These are phyloP conservation scores for Dicyrtoma fusca DNA, from an alignment of 2,888 invertebrate species.

Conservation along the genomic window DNA sequence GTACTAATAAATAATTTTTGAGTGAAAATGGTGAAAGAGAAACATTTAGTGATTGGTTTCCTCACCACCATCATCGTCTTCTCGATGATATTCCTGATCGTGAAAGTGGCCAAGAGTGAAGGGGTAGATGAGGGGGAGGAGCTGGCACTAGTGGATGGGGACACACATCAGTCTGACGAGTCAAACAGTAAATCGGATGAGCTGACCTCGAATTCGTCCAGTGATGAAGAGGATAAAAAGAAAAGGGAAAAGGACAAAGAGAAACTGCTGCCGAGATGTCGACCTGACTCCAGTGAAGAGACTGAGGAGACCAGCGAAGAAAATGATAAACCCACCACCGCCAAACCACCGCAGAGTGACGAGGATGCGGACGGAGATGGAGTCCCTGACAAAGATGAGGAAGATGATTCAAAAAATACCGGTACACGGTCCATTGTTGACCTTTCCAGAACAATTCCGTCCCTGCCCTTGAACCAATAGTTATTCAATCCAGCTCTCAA, in stretches of 20 bases:
- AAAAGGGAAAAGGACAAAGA: constrained; percentile 20
- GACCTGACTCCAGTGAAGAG: constrained; percentile 33
- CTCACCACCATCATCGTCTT: constrained; percentile 48
- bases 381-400: neutral
- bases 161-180: constrained; percentile 27
- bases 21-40: constrained; percentile 47
- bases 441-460: too few relatives aligned
- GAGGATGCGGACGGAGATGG: constrained; percentile 23
- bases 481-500: too few relatives aligned
- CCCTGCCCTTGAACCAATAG: too few relatives aligned
- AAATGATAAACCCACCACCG: constrained; percentile 3
- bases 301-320: constrained; percentile 28
- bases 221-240: constrained; percentile 33
- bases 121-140: constrained; percentile 4
- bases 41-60: constrained; percentile 53
- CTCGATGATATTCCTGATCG: constrained; percentile 49
- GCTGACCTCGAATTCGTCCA: constrained; percentile 34
- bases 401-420: neutral
- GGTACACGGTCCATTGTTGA: too few relatives aligned
- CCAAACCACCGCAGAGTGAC: neutral
- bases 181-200: constrained; percentile 36
- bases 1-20: neutral
- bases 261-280: constrained; percentile 21
- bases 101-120: constrained; percentile 44
- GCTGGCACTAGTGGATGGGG: neutral